phyloP scores from a whole-genome alignment of 2,888 invertebrate species.

The Drosophila peninsularis region DNA sequence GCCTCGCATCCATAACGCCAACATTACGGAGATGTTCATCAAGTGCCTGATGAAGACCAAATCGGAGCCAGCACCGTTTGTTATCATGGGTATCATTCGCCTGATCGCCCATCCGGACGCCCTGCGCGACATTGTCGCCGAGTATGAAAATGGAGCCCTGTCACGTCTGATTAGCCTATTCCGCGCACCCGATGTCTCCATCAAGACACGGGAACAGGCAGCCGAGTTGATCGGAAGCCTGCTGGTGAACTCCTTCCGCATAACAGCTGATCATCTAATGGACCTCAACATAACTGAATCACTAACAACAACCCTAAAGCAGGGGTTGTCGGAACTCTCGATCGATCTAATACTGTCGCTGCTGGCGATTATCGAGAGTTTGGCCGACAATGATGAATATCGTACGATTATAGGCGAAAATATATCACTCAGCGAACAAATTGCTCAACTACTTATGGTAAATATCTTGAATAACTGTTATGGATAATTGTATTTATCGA shows the following conservation, averaged over 20 bases:
- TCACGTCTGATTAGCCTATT: slow-evolving; percentile 57
- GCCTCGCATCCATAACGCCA: slow-evolving; percentile 58
- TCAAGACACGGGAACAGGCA: slow-evolving; percentile 73
- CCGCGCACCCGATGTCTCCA: slow-evolving; percentile 27
- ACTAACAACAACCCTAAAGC: slow-evolving; percentile 57
- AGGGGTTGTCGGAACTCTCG: slow-evolving; percentile 61
- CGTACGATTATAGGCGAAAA: slow-evolving; percentile 50
- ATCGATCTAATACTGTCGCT: slow-evolving; percentile 72
- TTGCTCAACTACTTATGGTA: slow-evolving; percentile 75
- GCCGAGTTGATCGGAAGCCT: slow-evolving; percentile 67
- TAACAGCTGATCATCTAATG: slow-evolving; percentile 54
- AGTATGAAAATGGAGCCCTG: slow-evolving; percentile 50
- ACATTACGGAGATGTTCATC: slow-evolving; percentile 65
- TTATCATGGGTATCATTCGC: slow-evolving; percentile 72
- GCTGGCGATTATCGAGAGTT: slow-evolving; percentile 69
- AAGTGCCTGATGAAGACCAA: slow-evolving; percentile 62
- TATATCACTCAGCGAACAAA: slow-evolving; percentile 46
- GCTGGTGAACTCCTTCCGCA: slow-evolving; percentile 57
- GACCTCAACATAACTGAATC: slow-evolving; percentile 38
- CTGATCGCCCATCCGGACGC: slow-evolving; percentile 65
- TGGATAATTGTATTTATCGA: neutral
- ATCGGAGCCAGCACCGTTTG: slow-evolving; percentile 51
- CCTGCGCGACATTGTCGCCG: slow-evolving; percentile 58
- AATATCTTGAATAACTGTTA: neutral
- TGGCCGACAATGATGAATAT: slow-evolving; percentile 72